phyloP scores from a whole-genome alignment of 2,888 invertebrate species.

The Sminthurinus aureus region DNA sequence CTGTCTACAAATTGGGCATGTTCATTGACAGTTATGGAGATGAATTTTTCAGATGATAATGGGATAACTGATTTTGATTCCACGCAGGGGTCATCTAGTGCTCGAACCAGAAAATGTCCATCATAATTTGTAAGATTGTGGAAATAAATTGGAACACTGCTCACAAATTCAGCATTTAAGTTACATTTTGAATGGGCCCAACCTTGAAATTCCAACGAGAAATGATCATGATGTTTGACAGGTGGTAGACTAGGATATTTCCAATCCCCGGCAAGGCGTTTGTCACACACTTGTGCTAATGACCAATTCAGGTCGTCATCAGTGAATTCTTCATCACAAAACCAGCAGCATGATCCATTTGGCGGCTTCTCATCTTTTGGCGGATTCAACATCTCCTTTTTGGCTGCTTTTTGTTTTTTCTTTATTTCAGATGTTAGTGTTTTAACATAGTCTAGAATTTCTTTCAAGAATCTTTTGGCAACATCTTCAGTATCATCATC shows the following conservation, averaged over 20 bases:
- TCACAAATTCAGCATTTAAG: neutral
- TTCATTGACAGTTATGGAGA: neutral
- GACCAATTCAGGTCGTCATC: neutral
- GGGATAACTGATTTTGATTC: neutral
- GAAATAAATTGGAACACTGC: neutral
- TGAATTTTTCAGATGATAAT: neutral
- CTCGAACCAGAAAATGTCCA: neutral
- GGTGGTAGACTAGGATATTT: too few relatives aligned
- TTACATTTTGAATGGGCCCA: neutral
- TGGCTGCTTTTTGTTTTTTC: neutral
- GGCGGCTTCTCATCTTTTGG: neutral
- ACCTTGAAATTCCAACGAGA: neutral
- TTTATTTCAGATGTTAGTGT: neutral
- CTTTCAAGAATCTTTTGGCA: neutral
- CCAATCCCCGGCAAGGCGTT: too few relatives aligned
- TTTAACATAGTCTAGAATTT: too few relatives aligned
- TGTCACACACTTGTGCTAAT: too few relatives aligned
- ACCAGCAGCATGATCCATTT: neutral
- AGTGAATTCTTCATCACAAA: neutral
- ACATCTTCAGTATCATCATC: neutral
- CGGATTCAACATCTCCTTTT: neutral
- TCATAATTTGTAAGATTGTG: conserved; percentile 5
- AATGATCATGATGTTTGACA: conserved; percentile 1
- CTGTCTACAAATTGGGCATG: neutral
- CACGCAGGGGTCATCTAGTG: neutral